Conservation (phyloP, 2,888 invertebrate genomes). For the Agriopis aurantiaria region DNA sequence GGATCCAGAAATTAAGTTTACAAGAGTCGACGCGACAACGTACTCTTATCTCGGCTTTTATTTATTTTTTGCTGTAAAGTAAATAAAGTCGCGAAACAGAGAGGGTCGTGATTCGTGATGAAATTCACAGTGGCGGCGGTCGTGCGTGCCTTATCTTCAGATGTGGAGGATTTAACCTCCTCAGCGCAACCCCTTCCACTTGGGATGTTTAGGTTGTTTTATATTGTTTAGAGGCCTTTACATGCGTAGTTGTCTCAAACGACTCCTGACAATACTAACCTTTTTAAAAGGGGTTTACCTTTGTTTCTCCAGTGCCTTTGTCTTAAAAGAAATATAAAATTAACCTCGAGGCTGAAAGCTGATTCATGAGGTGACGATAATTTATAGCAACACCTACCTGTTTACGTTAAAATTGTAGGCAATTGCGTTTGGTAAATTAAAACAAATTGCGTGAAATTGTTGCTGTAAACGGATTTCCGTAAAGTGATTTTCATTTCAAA, state of each 20-base stretch:
- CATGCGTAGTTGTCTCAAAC: conserved; percentile 19
- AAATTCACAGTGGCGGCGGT: conserved; percentile 68
- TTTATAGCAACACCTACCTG: conserved; percentile 26
- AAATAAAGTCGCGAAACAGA: conserved; percentile 66
- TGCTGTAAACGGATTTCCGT: conserved; percentile 51
- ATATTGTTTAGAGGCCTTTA: conserved; percentile 32
- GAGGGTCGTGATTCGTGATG: conserved; percentile 63
- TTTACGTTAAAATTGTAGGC: conserved; percentile 39
- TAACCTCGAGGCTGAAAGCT: conserved; percentile 15
- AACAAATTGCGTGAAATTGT: conserved; percentile 44
- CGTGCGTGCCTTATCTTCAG: conserved; percentile 80
- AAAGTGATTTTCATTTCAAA: conserved; percentile 60
- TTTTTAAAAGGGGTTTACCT: conserved; percentile 8
- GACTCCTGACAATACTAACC: conserved; percentile 2
- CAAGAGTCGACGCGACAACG: conserved; percentile 26
- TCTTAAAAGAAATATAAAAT: conserved; percentile 11
- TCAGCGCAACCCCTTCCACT: conserved; percentile 55
- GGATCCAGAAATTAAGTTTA: neutral
- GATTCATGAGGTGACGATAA: conserved; percentile 31
- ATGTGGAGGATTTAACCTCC: conserved; percentile 63
- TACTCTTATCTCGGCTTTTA: conserved; percentile 46
- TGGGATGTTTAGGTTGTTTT: conserved; percentile 35
- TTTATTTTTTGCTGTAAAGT: conserved; percentile 62
- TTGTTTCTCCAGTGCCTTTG: conserved; percentile 18
- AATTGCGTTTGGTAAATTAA: conserved; percentile 40